phyloP scores from a whole-genome alignment of 1,140 invertebrate species.

The Drosophila parvula region DNA sequence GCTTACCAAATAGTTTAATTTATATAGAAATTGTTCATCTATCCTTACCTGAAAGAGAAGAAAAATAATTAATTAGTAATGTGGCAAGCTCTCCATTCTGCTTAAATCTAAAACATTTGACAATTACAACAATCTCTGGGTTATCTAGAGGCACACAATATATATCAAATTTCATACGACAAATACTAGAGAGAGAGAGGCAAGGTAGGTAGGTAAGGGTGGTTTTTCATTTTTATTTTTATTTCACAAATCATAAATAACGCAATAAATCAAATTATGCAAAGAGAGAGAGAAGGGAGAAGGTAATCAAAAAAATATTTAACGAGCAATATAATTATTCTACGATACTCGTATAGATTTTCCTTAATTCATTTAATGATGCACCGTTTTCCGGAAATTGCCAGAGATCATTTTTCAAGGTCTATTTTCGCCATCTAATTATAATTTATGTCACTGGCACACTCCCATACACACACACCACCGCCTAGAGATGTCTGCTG shows the following conservation, averaged over 20 bases:
- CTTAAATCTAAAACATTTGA: slow-evolving; percentile 61
- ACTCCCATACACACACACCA: slow-evolving; percentile 12
- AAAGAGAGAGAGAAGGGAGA: slow-evolving; percentile 2
- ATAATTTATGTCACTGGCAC: slow-evolving; percentile 72
- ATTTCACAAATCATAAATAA: slow-evolving; percentile 43
- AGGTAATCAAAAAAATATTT: slow-evolving; percentile 29
- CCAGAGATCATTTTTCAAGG: slow-evolving; percentile 63
- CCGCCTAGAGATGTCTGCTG: slow-evolving; percentile 31
- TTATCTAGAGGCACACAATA: slow-evolving; percentile 58
- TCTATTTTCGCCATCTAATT: slow-evolving; percentile 63
- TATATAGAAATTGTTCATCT: slow-evolving; percentile 82
- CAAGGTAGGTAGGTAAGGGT: neutral
- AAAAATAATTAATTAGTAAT: slow-evolving; percentile 46
- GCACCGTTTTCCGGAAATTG: slow-evolving; percentile 30
- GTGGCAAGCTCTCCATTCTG: neutral
- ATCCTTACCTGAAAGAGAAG: slow-evolving; percentile 79
- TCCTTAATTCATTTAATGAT: slow-evolving; percentile 36
- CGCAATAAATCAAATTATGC: slow-evolving; percentile 26
- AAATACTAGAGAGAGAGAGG: slow-evolving; percentile 42
- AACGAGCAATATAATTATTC: slow-evolving; percentile 60
- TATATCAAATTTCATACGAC: slow-evolving; percentile 59
- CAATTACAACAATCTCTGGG: slow-evolving; percentile 54
- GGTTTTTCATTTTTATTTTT: slow-evolving; percentile 5
- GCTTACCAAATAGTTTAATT: slow-evolving; percentile 83
- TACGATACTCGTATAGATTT: slow-evolving; percentile 28